Conservation (phyloP, 2,113 vertebrate species). For the Gambusia holbrooki region DNA sequence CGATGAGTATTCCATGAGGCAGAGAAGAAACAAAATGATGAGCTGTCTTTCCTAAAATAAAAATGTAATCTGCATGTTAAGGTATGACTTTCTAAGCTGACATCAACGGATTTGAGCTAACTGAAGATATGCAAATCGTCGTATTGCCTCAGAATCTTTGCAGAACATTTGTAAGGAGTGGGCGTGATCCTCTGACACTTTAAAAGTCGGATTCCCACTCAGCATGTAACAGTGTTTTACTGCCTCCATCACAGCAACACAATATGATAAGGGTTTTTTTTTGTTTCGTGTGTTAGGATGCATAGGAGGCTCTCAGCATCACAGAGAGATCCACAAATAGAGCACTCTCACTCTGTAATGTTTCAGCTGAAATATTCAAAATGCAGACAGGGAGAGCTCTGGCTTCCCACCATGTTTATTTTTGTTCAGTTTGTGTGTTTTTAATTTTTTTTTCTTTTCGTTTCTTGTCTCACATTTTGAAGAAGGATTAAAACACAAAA, state of each 20-base stretch:
- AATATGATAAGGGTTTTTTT: neutral
- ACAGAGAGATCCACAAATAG: constrained; percentile 58
- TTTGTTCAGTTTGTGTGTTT: constrained; percentile 14
- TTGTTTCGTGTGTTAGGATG: neutral
- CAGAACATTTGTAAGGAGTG: neutral
- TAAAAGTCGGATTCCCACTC: constrained; percentile 30
- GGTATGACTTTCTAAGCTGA: constrained; percentile 58
- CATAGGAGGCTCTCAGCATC: constrained; percentile 13
- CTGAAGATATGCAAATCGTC: constrained; percentile 42
- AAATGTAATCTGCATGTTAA: constrained; percentile 35
- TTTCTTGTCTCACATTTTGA: constrained; percentile 9
- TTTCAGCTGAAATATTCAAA: constrained; percentile 55
- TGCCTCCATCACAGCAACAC: neutral
- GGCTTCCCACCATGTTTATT: constrained; percentile 9
- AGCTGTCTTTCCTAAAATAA: constrained; percentile 39
- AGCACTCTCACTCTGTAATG: constrained; percentile 42
- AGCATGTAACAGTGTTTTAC: neutral
- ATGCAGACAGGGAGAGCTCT: constrained; percentile 25
- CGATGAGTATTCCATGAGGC: constrained; percentile 4
- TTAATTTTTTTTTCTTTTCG: neutral
- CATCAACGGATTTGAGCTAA: constrained; percentile 52
- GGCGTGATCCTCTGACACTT: constrained; percentile 20
- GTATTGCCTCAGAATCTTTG: constrained; percentile 26
- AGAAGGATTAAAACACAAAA: constrained; percentile 2
- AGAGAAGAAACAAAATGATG: constrained; percentile 21